Percentiles rank a stretch among this genome's conserved stretches.
Evolutionary conservation across 2,797 vertebrate genomes (phyloP).

Genomic region (Borostomias antarcticus): DNA sequence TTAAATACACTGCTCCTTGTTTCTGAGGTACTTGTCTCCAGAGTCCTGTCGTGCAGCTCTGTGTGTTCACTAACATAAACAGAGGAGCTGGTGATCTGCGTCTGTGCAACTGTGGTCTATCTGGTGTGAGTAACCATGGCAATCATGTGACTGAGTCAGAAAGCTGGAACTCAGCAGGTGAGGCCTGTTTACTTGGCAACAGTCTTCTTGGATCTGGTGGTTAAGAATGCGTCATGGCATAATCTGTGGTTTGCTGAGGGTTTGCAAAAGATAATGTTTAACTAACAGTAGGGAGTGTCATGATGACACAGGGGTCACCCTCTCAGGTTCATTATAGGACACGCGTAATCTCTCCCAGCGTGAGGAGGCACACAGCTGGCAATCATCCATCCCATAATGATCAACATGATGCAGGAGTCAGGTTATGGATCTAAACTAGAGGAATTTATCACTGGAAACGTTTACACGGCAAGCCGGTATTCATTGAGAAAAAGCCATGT

Average conservation of each 20-base stretch:
- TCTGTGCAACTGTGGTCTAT: slow-evolving; percentile 42
- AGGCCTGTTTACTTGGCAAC: slow-evolving; percentile 69
- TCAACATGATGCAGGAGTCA: not conserved
- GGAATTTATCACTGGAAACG: too few species aligned
- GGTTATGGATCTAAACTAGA: slow-evolving; percentile 6
- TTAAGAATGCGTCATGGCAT: slow-evolving; percentile 41
- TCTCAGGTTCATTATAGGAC: slow-evolving; percentile 50
- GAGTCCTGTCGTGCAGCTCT: slow-evolving; percentile 27
- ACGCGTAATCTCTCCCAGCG: slow-evolving; percentile 38
- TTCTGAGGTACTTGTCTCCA: slow-evolving; percentile 24
- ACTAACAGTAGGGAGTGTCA: slow-evolving; percentile 70
- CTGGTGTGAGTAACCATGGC: slow-evolving; percentile 34
- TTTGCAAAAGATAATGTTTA: slow-evolving; percentile 77
- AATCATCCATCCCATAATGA: too few species aligned
- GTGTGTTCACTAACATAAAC: slow-evolving; percentile 52
- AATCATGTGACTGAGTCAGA: slow-evolving; percentile 22
- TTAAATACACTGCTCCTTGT: slow-evolving; percentile 29
- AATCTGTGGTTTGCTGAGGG: slow-evolving; percentile 48
- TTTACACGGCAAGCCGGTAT: too few species aligned
- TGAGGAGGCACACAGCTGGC: slow-evolving; percentile 37
- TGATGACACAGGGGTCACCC: slow-evolving; percentile 66
- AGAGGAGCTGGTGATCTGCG: slow-evolving; percentile 46
- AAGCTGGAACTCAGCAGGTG: slow-evolving; percentile 54
- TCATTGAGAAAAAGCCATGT: too few species aligned
- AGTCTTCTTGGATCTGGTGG: slow-evolving; percentile 57